These are phyloP conservation scores for Clivina fossor DNA, from an alignment of 2,888 invertebrate species.

Conservation along the genomic window DNA sequence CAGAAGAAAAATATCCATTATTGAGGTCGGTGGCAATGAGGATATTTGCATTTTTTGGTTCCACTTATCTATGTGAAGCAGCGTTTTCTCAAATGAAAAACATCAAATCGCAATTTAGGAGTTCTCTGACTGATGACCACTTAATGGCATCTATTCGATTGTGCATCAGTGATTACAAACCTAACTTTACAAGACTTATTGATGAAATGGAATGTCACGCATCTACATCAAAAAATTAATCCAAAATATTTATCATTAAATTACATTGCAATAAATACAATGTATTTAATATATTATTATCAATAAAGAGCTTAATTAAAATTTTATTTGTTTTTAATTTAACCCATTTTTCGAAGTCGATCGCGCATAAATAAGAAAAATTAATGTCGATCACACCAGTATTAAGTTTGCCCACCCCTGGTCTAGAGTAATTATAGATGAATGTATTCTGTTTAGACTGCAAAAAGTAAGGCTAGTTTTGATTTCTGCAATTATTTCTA, in stretches of 20 bases:
- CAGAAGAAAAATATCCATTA: constrained; percentile 36
- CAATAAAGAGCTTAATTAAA: constrained; percentile 18
- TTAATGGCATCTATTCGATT: constrained; percentile 35
- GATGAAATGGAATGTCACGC: constrained; percentile 27
- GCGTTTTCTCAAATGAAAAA: constrained; percentile 35
- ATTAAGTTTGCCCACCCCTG: constrained; percentile 27
- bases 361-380: constrained; percentile 27
- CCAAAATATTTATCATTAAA: constrained; percentile 24
- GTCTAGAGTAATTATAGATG: no score
- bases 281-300: constrained; percentile 21
- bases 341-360: constrained; percentile 23
- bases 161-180: constrained; percentile 34
- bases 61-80: constrained; percentile 31
- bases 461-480: constrained; percentile 19
- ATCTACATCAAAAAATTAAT: constrained; percentile 29
- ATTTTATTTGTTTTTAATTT: constrained; percentile 25
- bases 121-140: constrained; percentile 34
- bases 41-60: constrained; percentile 36
- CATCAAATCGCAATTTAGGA: constrained; percentile 35
- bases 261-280: constrained; percentile 8
- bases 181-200: constrained; percentile 32
- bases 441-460: no score
- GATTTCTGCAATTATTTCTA: constrained; percentile 13
- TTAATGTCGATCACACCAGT: constrained; percentile 27
- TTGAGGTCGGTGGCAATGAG: constrained; percentile 35